phyloP scores from a whole-genome alignment of 2,113 vertebrate species.

The Antennarius striatus region DNA sequence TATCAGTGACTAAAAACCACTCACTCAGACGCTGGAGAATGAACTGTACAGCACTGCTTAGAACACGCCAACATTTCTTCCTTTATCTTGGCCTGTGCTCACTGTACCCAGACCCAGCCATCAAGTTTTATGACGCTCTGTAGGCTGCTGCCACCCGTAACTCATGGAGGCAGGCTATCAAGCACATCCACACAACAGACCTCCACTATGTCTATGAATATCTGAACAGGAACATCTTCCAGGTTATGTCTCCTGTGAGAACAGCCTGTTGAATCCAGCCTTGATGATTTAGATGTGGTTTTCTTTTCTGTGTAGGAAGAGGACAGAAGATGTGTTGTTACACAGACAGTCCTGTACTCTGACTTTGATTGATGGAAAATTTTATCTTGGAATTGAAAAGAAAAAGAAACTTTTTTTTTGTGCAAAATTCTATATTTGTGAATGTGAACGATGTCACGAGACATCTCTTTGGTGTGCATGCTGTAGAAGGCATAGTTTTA shows the following conservation, averaged over 20 bases:
- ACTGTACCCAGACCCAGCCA: slow-evolving; percentile 63
- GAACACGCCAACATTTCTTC: slow-evolving; percentile 5
- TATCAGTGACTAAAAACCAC: slow-evolving; percentile 31
- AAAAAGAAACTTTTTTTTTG: no score
- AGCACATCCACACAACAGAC: slow-evolving; percentile 40
- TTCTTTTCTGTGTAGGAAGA: slow-evolving; percentile 27
- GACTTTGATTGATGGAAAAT: slow-evolving; percentile 3
- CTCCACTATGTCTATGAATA: slow-evolving; percentile 61
- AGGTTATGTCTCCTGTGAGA: slow-evolving; percentile 26
- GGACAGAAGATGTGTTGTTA: neutral
- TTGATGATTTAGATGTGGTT: slow-evolving; percentile 23
- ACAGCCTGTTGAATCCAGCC: slow-evolving; percentile 37
- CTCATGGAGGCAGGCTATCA: slow-evolving; percentile 47
- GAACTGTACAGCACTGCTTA: slow-evolving; percentile 17
- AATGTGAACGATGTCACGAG: neutral
- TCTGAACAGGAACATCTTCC: slow-evolving; percentile 39
- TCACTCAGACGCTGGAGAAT: slow-evolving; percentile 25
- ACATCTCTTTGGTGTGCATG: neutral
- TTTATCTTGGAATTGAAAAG: neutral
- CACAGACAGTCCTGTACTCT: neutral
- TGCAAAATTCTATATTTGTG: no score
- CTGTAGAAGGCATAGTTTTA: neutral
- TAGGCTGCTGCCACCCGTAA: slow-evolving; percentile 38
- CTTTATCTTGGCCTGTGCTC: slow-evolving; percentile 41
- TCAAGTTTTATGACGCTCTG: slow-evolving; percentile 54